These are phyloP conservation scores for Takifugu bimaculatus DNA, from an alignment of 2,113 vertebrate species.

Conservation along the genomic window DNA sequence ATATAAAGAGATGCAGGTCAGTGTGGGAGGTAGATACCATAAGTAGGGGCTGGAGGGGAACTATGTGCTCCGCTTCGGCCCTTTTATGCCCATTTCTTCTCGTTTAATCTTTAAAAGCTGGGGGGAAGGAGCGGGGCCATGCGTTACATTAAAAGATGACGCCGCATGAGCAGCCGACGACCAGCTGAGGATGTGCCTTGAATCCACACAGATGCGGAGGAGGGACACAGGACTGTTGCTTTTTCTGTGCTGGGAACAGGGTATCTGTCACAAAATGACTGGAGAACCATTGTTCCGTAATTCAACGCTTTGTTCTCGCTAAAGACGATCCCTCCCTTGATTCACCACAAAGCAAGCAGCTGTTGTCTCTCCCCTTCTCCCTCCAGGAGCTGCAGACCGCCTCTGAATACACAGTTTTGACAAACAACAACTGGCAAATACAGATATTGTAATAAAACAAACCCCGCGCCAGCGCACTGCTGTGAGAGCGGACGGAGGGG, in stretches of 20 bases:
- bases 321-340: background rate
- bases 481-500: too few species aligned
- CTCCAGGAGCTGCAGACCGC: too few species aligned
- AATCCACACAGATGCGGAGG: background rate
- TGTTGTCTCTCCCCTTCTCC: too few species aligned
- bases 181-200: background rate
- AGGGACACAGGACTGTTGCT: background rate
- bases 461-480: too few species aligned
- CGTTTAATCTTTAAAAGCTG: slow-evolving; percentile 14
- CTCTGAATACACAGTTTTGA: too few species aligned
- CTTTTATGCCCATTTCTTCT: background rate
- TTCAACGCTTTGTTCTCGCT: background rate
- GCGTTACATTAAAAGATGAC: too few species aligned
- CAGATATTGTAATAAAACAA: too few species aligned
- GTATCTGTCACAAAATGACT: too few species aligned
- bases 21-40: background rate
- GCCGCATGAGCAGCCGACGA: too few species aligned
- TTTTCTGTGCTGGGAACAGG: background rate
- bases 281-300: background rate
- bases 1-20: slow-evolving; percentile 6
- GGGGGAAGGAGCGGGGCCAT: too few species aligned
- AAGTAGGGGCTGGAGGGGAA: background rate
- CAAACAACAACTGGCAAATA: too few species aligned
- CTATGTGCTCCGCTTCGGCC: slow-evolving; percentile 10
- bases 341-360: too few species aligned